Evolutionary conservation across 2,113 vertebrate species (phyloP).

Genomic region (Jacana jacana): DNA sequence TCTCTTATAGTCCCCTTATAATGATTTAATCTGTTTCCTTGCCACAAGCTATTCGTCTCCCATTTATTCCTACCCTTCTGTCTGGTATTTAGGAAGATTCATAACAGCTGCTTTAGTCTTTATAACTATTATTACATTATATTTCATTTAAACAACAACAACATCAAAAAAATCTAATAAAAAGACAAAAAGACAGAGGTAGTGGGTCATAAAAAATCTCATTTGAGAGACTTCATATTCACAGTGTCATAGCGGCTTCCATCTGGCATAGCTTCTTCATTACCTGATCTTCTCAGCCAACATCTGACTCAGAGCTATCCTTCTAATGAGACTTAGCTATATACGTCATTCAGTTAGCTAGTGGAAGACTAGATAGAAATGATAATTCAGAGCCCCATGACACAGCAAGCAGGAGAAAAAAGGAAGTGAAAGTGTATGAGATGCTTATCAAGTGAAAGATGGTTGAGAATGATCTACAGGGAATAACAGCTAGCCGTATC

Average conservation of each 20-base stretch:
- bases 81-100: not conserved
- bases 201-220: not conserved
- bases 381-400: not conserved
- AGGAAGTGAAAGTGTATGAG: not conserved
- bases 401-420: not conserved
- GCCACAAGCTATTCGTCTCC: not conserved
- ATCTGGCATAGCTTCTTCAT: not conserved
- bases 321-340: not conserved
- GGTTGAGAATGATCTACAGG: not conserved
- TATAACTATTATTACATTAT: not conserved
- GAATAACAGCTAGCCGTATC: not conserved
- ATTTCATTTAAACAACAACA: not conserved
- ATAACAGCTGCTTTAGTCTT: not conserved
- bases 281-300: not conserved
- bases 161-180: not conserved
- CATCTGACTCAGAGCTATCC: not conserved
- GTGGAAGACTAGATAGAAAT: not conserved
- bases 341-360: not conserved
- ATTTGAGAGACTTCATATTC: not conserved
- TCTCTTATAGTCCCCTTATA: not conserved
- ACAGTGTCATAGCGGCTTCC: not conserved
- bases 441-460: not conserved
- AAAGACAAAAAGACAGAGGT: not conserved
- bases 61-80: not conserved
- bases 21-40: not conserved